phyloP scores from a whole-genome alignment of 2,888 invertebrate species.

The Sycophila texana region DNA sequence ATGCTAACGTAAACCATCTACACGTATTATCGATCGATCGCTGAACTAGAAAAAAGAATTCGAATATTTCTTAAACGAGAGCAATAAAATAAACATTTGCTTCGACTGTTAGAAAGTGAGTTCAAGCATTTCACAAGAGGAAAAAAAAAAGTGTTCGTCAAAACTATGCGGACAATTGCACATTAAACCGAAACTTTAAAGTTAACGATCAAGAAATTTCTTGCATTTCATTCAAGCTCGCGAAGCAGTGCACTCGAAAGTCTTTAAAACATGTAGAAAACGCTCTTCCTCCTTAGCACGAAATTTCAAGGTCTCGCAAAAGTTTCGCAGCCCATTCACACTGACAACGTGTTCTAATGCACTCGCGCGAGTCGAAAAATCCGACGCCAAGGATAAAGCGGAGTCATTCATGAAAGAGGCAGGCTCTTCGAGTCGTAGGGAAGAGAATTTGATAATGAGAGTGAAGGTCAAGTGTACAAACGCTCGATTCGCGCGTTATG shows the following conservation, averaged over 20 bases:
- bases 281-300: constrained; percentile 10
- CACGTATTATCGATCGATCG: too few relatives aligned
- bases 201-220: constrained; percentile 24
- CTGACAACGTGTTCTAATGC: constrained; percentile 19
- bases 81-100: too few relatives aligned
- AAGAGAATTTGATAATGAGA: constrained; percentile 33
- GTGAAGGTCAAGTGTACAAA: constrained; percentile 34
- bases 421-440: neutral
- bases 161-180: neutral
- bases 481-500: neutral
- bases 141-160: neutral
- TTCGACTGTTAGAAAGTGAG: too few relatives aligned
- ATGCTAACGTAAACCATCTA: too few relatives aligned
- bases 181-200: neutral
- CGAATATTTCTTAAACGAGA: too few relatives aligned
- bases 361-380: neutral
- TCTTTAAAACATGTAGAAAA: neutral
- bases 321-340: constrained; percentile 46
- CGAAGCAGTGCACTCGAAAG: neutral
- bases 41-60: too few relatives aligned
- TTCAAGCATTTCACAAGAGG: too few relatives aligned
- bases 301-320: constrained; percentile 43
- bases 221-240: constrained; percentile 15
- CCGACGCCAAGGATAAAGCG: constrained; percentile 38
- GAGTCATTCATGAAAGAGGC: constrained; percentile 38